These are phyloP conservation scores for Abscondita cerata DNA, from an alignment of 2,888 invertebrate genomes.

Conservation along the genomic window DNA sequence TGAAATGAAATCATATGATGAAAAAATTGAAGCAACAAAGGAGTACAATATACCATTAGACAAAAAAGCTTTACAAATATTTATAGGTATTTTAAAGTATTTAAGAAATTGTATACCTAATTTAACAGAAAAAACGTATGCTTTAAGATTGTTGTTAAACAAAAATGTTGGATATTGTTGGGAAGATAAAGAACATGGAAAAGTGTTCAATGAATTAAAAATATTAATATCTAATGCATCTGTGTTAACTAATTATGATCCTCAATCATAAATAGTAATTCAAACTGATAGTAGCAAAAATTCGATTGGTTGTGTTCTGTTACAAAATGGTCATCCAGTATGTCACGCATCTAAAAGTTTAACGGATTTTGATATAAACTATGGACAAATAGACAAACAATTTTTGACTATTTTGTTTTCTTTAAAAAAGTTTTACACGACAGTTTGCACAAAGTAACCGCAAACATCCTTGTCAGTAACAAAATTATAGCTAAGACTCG, in stretches of 20 bases:
- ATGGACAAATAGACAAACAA: slow-evolving; percentile 26
- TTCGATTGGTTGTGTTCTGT: slow-evolving; percentile 6
- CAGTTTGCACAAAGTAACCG: too few relatives aligned
- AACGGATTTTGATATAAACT: slow-evolving; percentile 14
- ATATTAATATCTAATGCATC: too few relatives aligned
- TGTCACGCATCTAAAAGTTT: slow-evolving; percentile 19
- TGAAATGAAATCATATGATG: not conserved
- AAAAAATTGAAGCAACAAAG: slow-evolving; percentile 1
- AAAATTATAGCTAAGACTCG: too few relatives aligned
- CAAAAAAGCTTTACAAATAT: too few relatives aligned
- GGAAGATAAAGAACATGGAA: too few relatives aligned
- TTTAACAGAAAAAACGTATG: too few relatives aligned
- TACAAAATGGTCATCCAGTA: slow-evolving; percentile 15
- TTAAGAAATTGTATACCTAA: slow-evolving; percentile 15
- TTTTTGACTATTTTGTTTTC: slow-evolving; percentile 18
- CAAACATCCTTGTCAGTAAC: too few relatives aligned
- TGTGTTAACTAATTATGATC: not conserved
- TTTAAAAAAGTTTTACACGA: slow-evolving; percentile 22
- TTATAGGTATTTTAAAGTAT: slow-evolving; percentile 23
- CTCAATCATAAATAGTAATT: too few relatives aligned
- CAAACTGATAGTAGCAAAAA: too few relatives aligned
- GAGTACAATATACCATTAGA: slow-evolving; percentile 1
- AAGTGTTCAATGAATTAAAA: too few relatives aligned
- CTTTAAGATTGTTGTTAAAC: too few relatives aligned
- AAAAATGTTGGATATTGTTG: too few relatives aligned